Base-by-base conservation (phyloP, 2,797 vertebrate species). In the Podargus strigoides region DNA sequence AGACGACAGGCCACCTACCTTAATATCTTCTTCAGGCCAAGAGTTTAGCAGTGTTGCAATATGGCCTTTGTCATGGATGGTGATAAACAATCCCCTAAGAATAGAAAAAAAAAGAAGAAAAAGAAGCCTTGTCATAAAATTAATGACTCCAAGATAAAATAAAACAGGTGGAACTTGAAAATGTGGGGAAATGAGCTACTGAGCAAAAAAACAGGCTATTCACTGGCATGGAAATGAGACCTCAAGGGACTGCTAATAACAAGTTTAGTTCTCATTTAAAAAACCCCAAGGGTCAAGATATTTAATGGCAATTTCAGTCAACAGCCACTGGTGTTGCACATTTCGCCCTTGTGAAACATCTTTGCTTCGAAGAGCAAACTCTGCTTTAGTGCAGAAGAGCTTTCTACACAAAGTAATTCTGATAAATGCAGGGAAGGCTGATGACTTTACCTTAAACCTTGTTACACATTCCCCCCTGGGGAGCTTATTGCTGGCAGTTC, bases 31-130 rank as follows among this genome's bases (percentile, higher is more conserved):
- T 97, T 99, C 99, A 46, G 99, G 99, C 99, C 99, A 99, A 85
- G 99, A 99, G 97, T 99, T 99, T 83, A 99, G 98, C 98, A 99
- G 97, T 56, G 98, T 98, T 96, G 99, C 98, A 68, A 99, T 98
- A 96, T 99, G 99, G 50, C 99, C 99, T 96, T 97, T 98, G 94
- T 99, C 99, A 66, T 99, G 99, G 97, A 99, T 98, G 92, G 99
- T 99, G 97, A 99, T 99, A 95, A 99, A 99, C 87, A 99, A 98
- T 36, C 99, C 99, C 85, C 99, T 99, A 97, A 60, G 92, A 97
- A 67, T 21, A 55, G 32, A 14, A 53, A 12, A 53, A 55, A 20
- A 92, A 77, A 88, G 49, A 82, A 89, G 56, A 95, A 94, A 87
- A 88, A 85, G 66, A 95, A 94, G 62, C 39, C 24, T 72, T 83